Conservation (phyloP, 1,140 invertebrate genomes). For the Drosophila lowei region DNA sequence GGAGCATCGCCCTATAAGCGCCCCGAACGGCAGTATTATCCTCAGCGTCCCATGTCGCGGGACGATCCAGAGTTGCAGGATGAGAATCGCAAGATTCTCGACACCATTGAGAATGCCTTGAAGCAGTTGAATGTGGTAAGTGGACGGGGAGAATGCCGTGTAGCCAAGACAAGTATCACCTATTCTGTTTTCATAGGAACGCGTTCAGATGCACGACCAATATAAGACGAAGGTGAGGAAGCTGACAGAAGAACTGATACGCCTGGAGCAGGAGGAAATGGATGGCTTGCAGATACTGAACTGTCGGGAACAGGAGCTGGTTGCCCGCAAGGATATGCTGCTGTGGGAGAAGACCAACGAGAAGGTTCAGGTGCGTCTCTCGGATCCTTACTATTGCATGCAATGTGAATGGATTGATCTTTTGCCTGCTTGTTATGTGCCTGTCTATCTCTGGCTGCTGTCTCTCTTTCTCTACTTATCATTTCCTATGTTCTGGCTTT, state of each 20-base stretch:
- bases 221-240: slow-evolving; percentile 79
- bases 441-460: slow-evolving; percentile 16
- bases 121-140: slow-evolving; percentile 85
- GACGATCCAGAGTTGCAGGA: slow-evolving; percentile 82
- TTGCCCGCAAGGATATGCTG: slow-evolving; percentile 80
- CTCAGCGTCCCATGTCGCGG: slow-evolving; percentile 64
- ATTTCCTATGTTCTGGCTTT: slow-evolving; percentile 62
- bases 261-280: slow-evolving; percentile 83
- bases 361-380: slow-evolving; percentile 73
- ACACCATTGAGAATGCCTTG: slow-evolving; percentile 84
- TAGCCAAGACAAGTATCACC: too few species aligned
- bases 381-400: slow-evolving; percentile 21
- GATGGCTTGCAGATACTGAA: slow-evolving; percentile 69
- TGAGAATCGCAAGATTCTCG: slow-evolving; percentile 81
- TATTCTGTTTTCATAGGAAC: slow-evolving; percentile 56
- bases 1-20: slow-evolving; percentile 67
- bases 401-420: slow-evolving; percentile 20
- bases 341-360: slow-evolving; percentile 83
- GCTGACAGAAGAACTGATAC: slow-evolving; percentile 77
- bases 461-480: slow-evolving; percentile 24
- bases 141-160: background rate
- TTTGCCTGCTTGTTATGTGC: slow-evolving; percentile 48
- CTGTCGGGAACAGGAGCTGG: slow-evolving; percentile 72
- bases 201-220: slow-evolving; percentile 82
- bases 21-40: slow-evolving; percentile 76